These are phyloP conservation scores for Salvelinus alpinus DNA, from an alignment of 2,113 vertebrate species.

Conservation along the genomic window DNA sequence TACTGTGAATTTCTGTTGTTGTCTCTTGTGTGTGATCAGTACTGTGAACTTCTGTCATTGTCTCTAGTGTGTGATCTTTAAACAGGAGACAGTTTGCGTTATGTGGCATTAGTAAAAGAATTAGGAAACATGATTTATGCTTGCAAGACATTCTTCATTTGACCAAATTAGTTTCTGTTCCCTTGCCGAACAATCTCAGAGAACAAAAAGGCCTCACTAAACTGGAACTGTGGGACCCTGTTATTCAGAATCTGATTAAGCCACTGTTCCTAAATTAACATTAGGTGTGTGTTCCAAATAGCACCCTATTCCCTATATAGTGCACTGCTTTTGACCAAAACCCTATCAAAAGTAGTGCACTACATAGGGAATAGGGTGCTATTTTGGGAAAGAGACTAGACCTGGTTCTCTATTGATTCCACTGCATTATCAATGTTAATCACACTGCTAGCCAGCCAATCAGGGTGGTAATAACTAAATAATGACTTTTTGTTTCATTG, in stretches of 20 bases:
- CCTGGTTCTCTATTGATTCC: constrained; percentile 54
- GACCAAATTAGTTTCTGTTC: constrained; percentile 79
- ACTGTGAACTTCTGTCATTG: constrained; percentile 44
- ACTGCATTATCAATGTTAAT: constrained; percentile 58
- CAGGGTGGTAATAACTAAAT: no score
- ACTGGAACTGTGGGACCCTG: constrained; percentile 70
- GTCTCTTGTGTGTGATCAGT: constrained; percentile 8
- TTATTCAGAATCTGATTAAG: constrained; percentile 72
- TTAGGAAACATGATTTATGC: constrained; percentile 77
- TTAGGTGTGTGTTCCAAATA: no score
- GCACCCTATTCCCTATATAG: no score
- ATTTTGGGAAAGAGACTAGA: no score
- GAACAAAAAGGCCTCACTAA: constrained; percentile 71
- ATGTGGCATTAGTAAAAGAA: constrained; percentile 75
- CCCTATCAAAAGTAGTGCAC: no score
- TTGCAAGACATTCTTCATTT: constrained; percentile 77
- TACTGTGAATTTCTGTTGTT: constrained; percentile 13
- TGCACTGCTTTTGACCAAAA: no score
- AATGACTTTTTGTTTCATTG: no score
- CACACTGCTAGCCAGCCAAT: constrained; percentile 47
- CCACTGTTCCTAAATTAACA: constrained; percentile 43
- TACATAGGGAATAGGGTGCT: no score
- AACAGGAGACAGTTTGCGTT: constrained; percentile 75
- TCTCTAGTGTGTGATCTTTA: constrained; percentile 72
- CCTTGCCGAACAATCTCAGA: constrained; percentile 72